Percentiles rank a stretch among this genome's conserved stretches.
phyloP scores from a whole-genome alignment of 2,888 invertebrate species.

The Agelastica alni region DNA sequence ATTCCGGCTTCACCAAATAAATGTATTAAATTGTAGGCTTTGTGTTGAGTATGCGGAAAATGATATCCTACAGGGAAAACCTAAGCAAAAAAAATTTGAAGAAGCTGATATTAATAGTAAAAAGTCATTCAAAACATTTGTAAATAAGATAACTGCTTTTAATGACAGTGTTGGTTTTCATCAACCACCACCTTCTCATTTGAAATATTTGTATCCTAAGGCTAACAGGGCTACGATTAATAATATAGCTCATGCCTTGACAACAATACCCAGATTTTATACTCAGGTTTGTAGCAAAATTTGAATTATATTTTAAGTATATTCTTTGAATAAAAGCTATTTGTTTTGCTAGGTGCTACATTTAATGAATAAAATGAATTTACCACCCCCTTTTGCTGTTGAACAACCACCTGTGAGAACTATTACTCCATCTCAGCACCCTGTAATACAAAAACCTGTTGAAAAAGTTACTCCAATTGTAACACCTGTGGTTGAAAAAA shows the following conservation, averaged over 20 bases:
- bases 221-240: slow-evolving; percentile 72
- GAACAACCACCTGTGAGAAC: slow-evolving; percentile 47
- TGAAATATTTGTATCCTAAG: slow-evolving; percentile 81
- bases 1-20: slow-evolving; percentile 73
- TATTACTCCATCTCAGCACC: slow-evolving; percentile 50
- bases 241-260: slow-evolving; percentile 77
- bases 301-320: not conserved
- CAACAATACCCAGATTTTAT: slow-evolving; percentile 81
- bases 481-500: not conserved
- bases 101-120: slow-evolving; percentile 54
- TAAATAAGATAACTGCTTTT: slow-evolving; percentile 65
- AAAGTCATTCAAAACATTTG: slow-evolving; percentile 61
- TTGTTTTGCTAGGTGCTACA: slow-evolving; percentile 61
- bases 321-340: not conserved
- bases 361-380: slow-evolving; percentile 93
- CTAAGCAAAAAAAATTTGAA: slow-evolving; percentile 51
- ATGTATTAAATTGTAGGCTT: slow-evolving; percentile 68
- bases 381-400: slow-evolving; percentile 78
- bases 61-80: slow-evolving; percentile 55
- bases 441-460: slow-evolving; percentile 47
- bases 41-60: slow-evolving; percentile 74
- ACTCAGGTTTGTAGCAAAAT: slow-evolving; percentile 64
- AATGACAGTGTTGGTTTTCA: slow-evolving; percentile 66
- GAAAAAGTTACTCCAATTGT: slow-evolving; percentile 48
- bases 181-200: slow-evolving; percentile 75